Percentiles rank a stretch among this genome's conserved stretches.
phyloP scores from a whole-genome alignment of 2,113 vertebrate genomes.

The Mola mola region DNA sequence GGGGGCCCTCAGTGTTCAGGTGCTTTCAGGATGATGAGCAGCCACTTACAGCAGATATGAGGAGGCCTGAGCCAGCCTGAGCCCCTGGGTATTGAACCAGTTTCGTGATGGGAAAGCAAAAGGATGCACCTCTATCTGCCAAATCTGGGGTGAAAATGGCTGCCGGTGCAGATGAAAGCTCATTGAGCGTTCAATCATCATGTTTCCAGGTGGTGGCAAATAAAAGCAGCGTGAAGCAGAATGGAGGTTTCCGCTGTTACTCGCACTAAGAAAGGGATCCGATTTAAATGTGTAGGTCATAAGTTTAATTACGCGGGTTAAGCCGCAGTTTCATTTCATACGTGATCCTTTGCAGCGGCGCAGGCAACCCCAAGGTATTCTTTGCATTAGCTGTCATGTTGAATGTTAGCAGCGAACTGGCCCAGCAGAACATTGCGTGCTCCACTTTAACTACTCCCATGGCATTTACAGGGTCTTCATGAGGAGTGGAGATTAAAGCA shows the following conservation, averaged over 20 bases:
- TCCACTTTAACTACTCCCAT: constrained; percentile 51
- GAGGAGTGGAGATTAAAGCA: constrained; percentile 62
- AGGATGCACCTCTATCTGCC: constrained; percentile 34
- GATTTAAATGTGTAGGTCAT: too few relatives aligned
- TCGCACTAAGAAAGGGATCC: too few relatives aligned
- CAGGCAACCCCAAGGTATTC: too few relatives aligned
- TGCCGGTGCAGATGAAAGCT: constrained; percentile 11
- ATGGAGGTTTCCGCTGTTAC: too few relatives aligned
- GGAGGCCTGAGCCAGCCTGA: constrained; percentile 21
- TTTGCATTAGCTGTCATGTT: background rate
- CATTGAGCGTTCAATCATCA: constrained; percentile 23
- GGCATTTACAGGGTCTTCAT: constrained; percentile 57
- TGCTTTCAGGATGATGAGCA: constrained; percentile 51
- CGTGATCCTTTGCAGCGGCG: too few relatives aligned
- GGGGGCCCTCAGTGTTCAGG: constrained; percentile 51
- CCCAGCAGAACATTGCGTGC: constrained; percentile 40
- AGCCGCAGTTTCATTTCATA: too few relatives aligned
- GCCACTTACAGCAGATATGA: constrained; percentile 30
- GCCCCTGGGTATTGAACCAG: constrained; percentile 13
- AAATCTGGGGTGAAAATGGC: constrained; percentile 33
- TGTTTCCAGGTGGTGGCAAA: constrained; percentile 11
- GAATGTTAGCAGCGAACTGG: constrained; percentile 23
- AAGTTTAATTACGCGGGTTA: too few relatives aligned
- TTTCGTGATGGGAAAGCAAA: constrained; percentile 20
- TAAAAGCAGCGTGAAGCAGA: background rate